Conservation (phyloP, 2,113 vertebrate species). For the Spea bombifrons region DNA sequence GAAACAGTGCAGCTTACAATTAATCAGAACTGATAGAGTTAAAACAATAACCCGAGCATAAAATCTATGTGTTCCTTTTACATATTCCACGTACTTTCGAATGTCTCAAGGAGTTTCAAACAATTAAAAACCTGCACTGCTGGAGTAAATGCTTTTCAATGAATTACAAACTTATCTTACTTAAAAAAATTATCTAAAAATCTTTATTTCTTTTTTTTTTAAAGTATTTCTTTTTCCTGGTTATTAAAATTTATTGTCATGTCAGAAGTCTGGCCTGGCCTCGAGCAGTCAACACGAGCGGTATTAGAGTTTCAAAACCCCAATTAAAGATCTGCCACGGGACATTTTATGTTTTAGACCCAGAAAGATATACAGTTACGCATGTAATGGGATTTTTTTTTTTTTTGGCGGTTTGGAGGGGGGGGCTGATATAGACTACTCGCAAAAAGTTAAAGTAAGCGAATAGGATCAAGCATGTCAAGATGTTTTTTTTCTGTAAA, state of each 20-base stretch:
- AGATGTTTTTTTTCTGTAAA: background rate
- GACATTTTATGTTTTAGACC: slow-evolving; percentile 4
- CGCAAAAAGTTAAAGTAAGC: background rate
- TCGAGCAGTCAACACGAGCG: slow-evolving; percentile 14
- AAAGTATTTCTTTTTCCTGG: background rate
- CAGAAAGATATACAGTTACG: slow-evolving; percentile 6
- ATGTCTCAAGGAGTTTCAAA: no score
- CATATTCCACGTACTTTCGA: no score
- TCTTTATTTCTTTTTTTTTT: background rate
- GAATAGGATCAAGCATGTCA: background rate
- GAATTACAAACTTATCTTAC: slow-evolving; percentile 24
- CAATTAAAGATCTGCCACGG: slow-evolving; percentile 31
- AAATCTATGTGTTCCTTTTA: no score
- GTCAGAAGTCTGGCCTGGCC: slow-evolving; percentile 5
- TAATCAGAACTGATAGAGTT: background rate
- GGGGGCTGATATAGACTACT: background rate
- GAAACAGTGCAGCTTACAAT: background rate
- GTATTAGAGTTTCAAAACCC: slow-evolving; percentile 2
- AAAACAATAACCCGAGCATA: background rate
- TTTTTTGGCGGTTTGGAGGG: background rate
- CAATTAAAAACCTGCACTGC: no score
- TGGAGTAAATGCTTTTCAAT: slow-evolving; percentile 5
- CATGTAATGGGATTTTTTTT: slow-evolving; percentile 6
- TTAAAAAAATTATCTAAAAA: background rate
- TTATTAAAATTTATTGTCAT: slow-evolving; percentile 15